phyloP scores from a whole-genome alignment of 2,113 vertebrate genomes.

The Dicaeum eximium region DNA sequence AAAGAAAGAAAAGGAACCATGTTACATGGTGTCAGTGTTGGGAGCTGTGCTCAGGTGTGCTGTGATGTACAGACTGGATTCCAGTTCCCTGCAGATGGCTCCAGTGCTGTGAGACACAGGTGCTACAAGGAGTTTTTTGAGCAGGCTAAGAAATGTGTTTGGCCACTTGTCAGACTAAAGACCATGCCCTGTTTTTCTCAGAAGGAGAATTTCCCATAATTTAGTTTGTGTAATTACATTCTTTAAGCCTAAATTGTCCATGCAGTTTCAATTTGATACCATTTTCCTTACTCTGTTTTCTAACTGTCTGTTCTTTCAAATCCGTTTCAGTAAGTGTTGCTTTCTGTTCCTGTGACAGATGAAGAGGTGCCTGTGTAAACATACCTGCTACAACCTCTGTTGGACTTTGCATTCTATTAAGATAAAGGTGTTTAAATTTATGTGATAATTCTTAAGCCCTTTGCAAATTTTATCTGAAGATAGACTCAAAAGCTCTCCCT shows the following conservation, averaged over 20 bases:
- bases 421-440: not conserved
- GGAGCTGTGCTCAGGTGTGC: not conserved
- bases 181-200: slow-evolving; percentile 25
- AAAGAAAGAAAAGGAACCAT: not conserved
- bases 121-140: not conserved
- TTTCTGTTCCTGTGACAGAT: not conserved
- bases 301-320: not conserved
- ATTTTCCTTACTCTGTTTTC: not conserved
- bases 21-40: not conserved
- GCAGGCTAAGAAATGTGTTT: not conserved
- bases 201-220: slow-evolving; percentile 13
- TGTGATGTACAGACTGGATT: not conserved
- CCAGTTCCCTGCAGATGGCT: not conserved
- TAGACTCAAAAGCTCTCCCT: not conserved
- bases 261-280: slow-evolving; percentile 24
- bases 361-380: not conserved
- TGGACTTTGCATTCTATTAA: not conserved
- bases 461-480: not conserved
- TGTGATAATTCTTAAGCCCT: not conserved
- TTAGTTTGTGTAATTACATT: slow-evolving; percentile 34
- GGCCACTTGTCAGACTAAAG: slow-evolving; percentile 35
- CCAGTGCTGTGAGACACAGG: not conserved
- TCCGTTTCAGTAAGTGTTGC: not conserved
- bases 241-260: slow-evolving; percentile 26
- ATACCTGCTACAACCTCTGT: not conserved